phyloP scores from a whole-genome alignment of 2,797 vertebrate genomes.

The Lateolabrax maculatus region DNA sequence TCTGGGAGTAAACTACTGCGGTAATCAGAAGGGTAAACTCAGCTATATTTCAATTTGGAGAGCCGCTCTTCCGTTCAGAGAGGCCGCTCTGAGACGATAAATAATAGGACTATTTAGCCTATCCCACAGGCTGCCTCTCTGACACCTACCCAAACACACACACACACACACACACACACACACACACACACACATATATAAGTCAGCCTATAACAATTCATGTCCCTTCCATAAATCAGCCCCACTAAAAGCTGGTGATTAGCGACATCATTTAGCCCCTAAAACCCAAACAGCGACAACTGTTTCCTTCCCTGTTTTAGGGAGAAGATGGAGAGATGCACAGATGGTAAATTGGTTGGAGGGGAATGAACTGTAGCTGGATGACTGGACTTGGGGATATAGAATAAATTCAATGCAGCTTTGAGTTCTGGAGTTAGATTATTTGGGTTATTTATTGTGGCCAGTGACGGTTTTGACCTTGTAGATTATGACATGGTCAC shows the following conservation, averaged over 20 bases:
- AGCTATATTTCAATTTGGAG: conserved; percentile 99
- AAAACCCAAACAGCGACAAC: conserved; percentile 93
- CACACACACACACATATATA: conserved; percentile 92
- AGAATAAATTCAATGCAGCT: conserved; percentile 69
- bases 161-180: conserved; percentile 92
- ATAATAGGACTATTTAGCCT: conserved; percentile 99
- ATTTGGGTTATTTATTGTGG: conserved; percentile 49
- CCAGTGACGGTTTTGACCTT: conserved; percentile 64
- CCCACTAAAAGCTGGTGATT: conserved; percentile 93
- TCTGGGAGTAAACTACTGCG: conserved; percentile 93
- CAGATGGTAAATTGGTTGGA: conserved; percentile 91
- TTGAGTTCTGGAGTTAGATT: conserved; percentile 50
- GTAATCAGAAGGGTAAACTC: conserved; percentile 99
- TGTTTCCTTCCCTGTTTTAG: conserved; percentile 97
- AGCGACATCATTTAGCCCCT: conserved; percentile 94
- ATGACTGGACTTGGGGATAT: conserved; percentile 76
- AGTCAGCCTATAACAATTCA: conserved; percentile 95
- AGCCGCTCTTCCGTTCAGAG: conserved; percentile 99
- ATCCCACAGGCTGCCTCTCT: conserved; percentile 86
- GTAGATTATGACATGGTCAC: conserved; percentile 39
- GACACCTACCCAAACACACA: conserved; percentile 92
- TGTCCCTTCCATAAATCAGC: conserved; percentile 96
- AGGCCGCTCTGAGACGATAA: conserved; percentile 98
- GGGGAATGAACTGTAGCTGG: conserved; percentile 89
- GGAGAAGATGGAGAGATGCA: conserved; percentile 88